These are phyloP conservation scores for Calidris pygmaea DNA, from an alignment of 2,113 vertebrate genomes.

Conservation along the genomic window DNA sequence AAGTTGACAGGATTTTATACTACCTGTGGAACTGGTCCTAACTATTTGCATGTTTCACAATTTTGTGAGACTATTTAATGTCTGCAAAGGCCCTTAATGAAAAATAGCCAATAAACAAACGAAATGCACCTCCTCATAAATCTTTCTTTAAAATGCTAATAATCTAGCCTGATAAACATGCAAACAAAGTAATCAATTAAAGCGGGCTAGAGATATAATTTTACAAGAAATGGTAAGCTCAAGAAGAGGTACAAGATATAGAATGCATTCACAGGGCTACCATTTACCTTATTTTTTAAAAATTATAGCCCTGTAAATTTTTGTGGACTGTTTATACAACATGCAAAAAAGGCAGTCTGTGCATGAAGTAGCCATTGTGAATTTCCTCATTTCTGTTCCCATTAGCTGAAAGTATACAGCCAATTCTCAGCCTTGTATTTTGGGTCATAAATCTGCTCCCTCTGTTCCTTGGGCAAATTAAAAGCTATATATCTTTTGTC, in stretches of 20 bases:
- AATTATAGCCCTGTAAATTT: slow-evolving; percentile 42
- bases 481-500: slow-evolving; percentile 73
- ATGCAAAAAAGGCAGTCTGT: slow-evolving; percentile 19
- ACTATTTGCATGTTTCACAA: not conserved
- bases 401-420: slow-evolving; percentile 59
- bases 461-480: slow-evolving; percentile 71
- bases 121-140: not conserved
- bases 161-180: not conserved
- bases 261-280: not conserved
- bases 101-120: not conserved
- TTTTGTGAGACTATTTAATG: not conserved
- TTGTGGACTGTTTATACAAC: slow-evolving; percentile 22
- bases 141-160: slow-evolving; percentile 2
- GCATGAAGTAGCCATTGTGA: slow-evolving; percentile 5
- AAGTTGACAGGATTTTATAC: not conserved
- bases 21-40: not conserved
- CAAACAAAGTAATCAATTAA: slow-evolving; percentile 28
- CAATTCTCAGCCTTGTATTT: slow-evolving; percentile 62
- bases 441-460: slow-evolving; percentile 60
- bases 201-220: not conserved
- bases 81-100: not conserved
- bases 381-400: slow-evolving; percentile 49
- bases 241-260: not conserved
- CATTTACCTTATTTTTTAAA: not conserved
- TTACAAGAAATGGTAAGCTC: not conserved